phyloP scores from a whole-genome alignment of 2,113 vertebrate genomes.

The Periophthalmus modestus region DNA sequence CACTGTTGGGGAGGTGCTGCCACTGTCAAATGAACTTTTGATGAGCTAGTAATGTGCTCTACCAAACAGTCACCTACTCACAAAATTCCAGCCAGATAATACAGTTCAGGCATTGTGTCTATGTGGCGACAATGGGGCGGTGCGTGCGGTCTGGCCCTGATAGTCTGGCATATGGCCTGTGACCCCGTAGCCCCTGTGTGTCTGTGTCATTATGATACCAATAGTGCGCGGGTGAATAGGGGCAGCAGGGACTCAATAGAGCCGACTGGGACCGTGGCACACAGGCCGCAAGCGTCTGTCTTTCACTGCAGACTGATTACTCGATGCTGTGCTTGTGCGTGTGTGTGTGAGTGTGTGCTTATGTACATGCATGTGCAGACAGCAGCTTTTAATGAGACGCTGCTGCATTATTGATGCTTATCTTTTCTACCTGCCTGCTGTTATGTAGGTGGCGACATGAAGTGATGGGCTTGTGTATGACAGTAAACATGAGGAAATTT shows the following conservation, averaged over 20 bases:
- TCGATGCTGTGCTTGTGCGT: constrained; percentile 41
- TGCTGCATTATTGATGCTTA: constrained; percentile 81
- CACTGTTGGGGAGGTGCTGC: constrained; percentile 9
- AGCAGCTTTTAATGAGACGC: constrained; percentile 65
- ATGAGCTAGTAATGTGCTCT: constrained; percentile 41
- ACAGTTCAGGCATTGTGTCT: constrained; percentile 63
- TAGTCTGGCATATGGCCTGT: constrained; percentile 71
- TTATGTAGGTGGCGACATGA: constrained; percentile 46
- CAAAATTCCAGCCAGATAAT: constrained; percentile 52
- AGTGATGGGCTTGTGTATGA: constrained; percentile 6
- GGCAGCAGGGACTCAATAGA: constrained; percentile 62
- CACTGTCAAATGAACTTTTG: constrained; percentile 48
- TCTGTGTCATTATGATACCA: constrained; percentile 67
- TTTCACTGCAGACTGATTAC: constrained; percentile 68
- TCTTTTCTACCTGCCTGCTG: constrained; percentile 74
- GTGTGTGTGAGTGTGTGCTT: constrained; percentile 22
- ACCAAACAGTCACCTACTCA: constrained; percentile 54
- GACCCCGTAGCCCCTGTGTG: constrained; percentile 62
- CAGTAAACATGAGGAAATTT: not conserved
- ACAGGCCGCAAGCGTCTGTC: constrained; percentile 65
- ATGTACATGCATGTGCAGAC: constrained; percentile 51
- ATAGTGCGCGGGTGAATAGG: constrained; percentile 64
- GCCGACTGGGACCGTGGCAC: constrained; percentile 43
- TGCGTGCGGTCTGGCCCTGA: constrained; percentile 59
- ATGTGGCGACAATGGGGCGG: constrained; percentile 54